phyloP scores from a whole-genome alignment of 2,797 vertebrate genomes.

The Hyperoplus immaculatus region DNA sequence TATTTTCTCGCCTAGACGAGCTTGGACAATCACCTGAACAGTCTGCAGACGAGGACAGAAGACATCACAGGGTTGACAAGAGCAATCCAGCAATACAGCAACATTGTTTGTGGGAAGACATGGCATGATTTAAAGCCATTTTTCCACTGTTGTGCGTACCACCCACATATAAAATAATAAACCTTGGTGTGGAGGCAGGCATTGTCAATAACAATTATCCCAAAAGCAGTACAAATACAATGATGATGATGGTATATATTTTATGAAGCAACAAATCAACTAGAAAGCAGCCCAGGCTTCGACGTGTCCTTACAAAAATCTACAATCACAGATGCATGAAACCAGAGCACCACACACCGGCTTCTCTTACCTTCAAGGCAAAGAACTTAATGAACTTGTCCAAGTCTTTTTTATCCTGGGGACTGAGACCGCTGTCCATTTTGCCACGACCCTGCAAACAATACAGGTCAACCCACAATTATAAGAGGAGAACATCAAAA shows the following conservation, averaged over 20 bases:
- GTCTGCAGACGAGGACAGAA: constrained; percentile 81
- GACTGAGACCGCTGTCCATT: constrained; percentile 98
- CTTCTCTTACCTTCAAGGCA: constrained; percentile 92
- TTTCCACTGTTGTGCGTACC: neutral
- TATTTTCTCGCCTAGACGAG: constrained; percentile 97
- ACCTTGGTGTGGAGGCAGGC: neutral
- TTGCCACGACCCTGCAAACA: constrained; percentile 85
- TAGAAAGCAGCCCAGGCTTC: neutral
- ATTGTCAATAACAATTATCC: neutral
- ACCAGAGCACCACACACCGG: accelerated
- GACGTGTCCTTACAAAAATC: neutral
- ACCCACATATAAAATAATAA: neutral
- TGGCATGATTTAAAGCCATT: neutral
- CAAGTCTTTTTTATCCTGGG: constrained; percentile 98
- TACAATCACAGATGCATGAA: neutral
- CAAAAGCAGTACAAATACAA: neutral
- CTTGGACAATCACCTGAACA: constrained; percentile 98
- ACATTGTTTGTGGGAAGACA: neutral
- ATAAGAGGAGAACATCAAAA: neutral
- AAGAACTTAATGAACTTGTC: constrained; percentile 99
- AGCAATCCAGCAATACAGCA: neutral
- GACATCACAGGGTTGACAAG: neutral
- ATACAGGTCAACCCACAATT: neutral
- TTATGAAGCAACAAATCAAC: neutral
- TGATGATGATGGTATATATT: neutral